Conservation (phyloP, 2,113 vertebrate species). For the Phoenicopterus ruber region DNA sequence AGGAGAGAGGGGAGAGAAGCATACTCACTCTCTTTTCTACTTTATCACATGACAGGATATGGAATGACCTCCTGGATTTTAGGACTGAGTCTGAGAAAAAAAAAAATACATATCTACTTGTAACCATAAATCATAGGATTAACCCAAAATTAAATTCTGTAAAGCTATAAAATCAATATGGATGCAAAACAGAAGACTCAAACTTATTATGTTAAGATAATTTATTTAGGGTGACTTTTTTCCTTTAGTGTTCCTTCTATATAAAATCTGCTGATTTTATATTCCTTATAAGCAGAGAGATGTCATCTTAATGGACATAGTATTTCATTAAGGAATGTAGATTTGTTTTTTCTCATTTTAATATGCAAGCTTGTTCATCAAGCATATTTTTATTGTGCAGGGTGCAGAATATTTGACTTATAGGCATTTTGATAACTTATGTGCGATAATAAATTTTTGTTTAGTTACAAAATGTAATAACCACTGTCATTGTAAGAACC, state of each 20-base stretch:
- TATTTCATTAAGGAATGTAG: background rate
- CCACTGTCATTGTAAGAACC: background rate
- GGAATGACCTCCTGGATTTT: background rate
- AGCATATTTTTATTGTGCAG: background rate
- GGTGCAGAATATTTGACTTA: background rate
- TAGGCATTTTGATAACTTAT: accelerated
- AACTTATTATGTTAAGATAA: background rate
- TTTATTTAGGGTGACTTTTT: background rate
- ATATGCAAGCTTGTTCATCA: background rate
- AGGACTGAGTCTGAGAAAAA: background rate
- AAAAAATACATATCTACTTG: background rate
- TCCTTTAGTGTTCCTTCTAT: background rate
- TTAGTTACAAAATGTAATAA: background rate
- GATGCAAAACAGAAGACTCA: background rate
- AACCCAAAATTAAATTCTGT: background rate
- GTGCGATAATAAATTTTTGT: background rate
- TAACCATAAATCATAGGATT: background rate
- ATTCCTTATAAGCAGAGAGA: background rate
- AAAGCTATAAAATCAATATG: background rate
- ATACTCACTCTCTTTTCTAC: background rate
- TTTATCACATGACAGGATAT: background rate
- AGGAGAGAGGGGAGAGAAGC: background rate
- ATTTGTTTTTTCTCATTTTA: background rate
- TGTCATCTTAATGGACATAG: background rate
- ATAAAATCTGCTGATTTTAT: background rate